These are phyloP conservation scores for Lepidochitona cinerea DNA, from an alignment of 2,888 invertebrate genomes.

Conservation along the genomic window DNA sequence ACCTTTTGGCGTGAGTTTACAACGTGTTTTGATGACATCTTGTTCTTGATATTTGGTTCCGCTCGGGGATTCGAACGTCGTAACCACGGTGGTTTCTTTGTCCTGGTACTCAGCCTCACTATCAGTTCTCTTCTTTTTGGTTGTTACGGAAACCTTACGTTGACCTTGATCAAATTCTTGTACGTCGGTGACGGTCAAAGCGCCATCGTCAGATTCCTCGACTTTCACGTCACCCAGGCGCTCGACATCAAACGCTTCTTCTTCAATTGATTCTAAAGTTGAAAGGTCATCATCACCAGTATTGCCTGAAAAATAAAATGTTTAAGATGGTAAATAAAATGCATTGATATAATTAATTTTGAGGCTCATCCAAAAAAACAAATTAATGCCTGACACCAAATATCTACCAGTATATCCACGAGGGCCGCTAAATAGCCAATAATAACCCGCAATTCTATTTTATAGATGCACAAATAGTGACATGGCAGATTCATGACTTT, in stretches of 20 bases:
- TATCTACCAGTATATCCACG: no score
- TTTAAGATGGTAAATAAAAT: no score
- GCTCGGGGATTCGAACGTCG: constrained; percentile 44
- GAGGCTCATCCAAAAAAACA: no score
- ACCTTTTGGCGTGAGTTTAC: constrained; percentile 53
- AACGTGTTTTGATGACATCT: constrained; percentile 50
- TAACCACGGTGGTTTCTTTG: constrained; percentile 53
- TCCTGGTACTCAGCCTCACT: constrained; percentile 50
- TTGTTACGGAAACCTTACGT: constrained; percentile 48
- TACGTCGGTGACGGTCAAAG: constrained; percentile 48
- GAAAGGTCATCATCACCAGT: background rate
- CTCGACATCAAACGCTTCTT: background rate
- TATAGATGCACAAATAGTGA: no score
- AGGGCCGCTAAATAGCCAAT: no score
- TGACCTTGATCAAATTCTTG: constrained; percentile 38
- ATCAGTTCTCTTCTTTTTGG: constrained; percentile 44
- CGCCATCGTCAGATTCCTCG: constrained; percentile 40
- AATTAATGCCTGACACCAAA: no score
- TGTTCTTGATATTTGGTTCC: constrained; percentile 47
- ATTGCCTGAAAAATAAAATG: background rate
- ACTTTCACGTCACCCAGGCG: background rate
- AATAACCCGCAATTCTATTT: no score
- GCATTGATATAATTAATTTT: no score
- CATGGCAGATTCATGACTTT: no score
- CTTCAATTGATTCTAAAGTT: background rate